Evolutionary conservation across 2,797 vertebrate genomes (phyloP), one percentile per base, ranked within the genome.

Genomic region (Periophthalmus magnuspinnatus): DNA sequence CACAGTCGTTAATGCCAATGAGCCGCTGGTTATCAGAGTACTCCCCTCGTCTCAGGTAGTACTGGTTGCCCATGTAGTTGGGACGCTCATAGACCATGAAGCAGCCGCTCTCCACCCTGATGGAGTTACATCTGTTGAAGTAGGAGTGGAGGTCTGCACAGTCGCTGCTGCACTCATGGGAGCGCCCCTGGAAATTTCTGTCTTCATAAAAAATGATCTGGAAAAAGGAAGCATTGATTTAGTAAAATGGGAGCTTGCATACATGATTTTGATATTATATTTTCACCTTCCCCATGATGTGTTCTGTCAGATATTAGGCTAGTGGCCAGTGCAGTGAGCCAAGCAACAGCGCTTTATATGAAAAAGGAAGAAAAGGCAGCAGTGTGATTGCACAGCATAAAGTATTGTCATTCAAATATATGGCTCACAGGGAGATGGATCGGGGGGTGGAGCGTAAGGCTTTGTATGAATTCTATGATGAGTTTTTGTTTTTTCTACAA

Each of bases 401-500:
- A 87, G 88, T 83, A 92, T 93, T 93, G 91, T 94, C 87, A 94
- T 93, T 93, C 81, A 92, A 93, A 93, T 93, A 79, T 68, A 70
- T 74, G 73, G 73, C 80, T 54, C 81, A 69, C 67, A 75, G 84
- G 72, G 79, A 88, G 88, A 81, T 84, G 84, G 78, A 90, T 83
- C 74, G 54, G 64, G 28, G 67, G 62, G 69, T 62, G 62, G 67
- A 66, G 45, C 13, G 21, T 41, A 64, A 21, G 74, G 55, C 83
- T 84, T 88, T 85, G 81, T 88, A 80, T 75, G 72, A 79, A 63
- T 73, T 68, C 11, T 56, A 77, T 63, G 70, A 79, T 76, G 76
- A 74, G 70, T 80, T 73, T 76, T 83, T 89, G 86, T 86, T 84
- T 69, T 81, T 80, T 90, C 77, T 71, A 69, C 70, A 65, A 75